Evolutionary conservation across 2,888 invertebrate species (phyloP), one percentile per base, ranked within the genome.

Genomic region (Lasius platythorax): DNA sequence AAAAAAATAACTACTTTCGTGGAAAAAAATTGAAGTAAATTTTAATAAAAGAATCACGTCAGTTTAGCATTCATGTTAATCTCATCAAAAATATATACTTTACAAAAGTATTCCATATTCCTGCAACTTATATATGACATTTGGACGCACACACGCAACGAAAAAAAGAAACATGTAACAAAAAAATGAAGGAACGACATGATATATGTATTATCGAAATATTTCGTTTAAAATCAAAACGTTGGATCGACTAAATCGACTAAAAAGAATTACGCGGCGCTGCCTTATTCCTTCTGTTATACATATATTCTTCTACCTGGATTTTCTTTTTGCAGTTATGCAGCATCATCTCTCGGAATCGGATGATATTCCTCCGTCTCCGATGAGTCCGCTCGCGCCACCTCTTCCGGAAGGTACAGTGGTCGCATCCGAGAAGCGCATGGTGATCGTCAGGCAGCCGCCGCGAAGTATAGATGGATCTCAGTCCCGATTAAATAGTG

Each of bases 401-500:
- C 94, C 94, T 3, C 88, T 94, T 64, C 94, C 93, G 2, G 93
- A 93, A 43, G 93, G 93, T 23, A 87, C 93, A 2, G 89, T 94
- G 23, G 92, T 91, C 1, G 93, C 93, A 4, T 91, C 93, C 58
- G 96, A 96, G 63, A 96, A 96, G 85, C 96, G 96, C 83, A 95
- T 96, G 76, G 95, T 96, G 0, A 94, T 96, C 68, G 95, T 96
- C 33, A 95, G 87, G 28, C 90, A 92, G 23, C 78, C 84, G 15
- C 43, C 82, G 6, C 90, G 87, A 43, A 95, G 95, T 66, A 95
- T 96, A 3, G 95, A 96, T 28, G 96, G 96, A 30, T 97, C 97
- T 96, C 96, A 96, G 88, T 96, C 96, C 70, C 96, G 96, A 89
- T 94, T 97, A 87, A 97, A 97, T 93, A 96, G 96, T 90, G 96